Conservation (phyloP, 2,888 invertebrate species). For the Ormyrus pomaceus region DNA sequence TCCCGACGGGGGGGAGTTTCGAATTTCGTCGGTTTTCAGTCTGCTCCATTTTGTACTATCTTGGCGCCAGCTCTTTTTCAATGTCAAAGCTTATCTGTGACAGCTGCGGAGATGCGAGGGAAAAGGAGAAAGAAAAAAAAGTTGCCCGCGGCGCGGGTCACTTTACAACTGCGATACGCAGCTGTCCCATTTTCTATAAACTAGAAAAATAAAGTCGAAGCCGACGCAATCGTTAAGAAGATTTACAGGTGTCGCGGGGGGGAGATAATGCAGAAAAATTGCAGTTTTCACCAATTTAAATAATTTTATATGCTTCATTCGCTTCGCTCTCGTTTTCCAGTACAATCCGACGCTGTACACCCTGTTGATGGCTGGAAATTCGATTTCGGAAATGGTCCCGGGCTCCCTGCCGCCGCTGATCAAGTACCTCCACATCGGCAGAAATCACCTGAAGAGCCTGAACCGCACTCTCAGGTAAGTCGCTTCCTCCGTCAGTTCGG, state of each 20-base stretch:
- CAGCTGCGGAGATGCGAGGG: background rate
- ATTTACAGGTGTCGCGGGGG: too few relatives aligned
- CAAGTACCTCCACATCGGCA: constrained; percentile 84
- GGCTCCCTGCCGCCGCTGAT: constrained; percentile 84
- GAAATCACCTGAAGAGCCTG: constrained; percentile 83
- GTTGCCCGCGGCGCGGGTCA: too few relatives aligned
- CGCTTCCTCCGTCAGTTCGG: too few relatives aligned
- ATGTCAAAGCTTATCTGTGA: constrained; percentile 34
- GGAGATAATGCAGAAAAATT: too few relatives aligned
- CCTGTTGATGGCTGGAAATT: constrained; percentile 86
- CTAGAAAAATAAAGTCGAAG: too few relatives aligned
- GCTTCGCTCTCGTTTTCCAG: constrained; percentile 68
- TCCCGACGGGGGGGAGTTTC: constrained; percentile 8
- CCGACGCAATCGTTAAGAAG: too few relatives aligned
- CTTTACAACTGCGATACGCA: too few relatives aligned
- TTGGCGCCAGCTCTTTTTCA: constrained; percentile 7
- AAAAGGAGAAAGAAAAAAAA: constrained; percentile 1
- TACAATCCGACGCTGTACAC: constrained; percentile 81
- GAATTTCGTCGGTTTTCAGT: background rate
- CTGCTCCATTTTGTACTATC: background rate
- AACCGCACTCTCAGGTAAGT: constrained; percentile 85
- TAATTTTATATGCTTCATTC: too few relatives aligned
- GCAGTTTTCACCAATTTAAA: too few relatives aligned
- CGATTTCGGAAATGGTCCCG: constrained; percentile 84
- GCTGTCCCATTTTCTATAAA: too few relatives aligned